Percentiles rank a stretch among this genome's conserved stretches.
phyloP scores from a whole-genome alignment of 2,113 vertebrate species.

The Origma solitaria region DNA sequence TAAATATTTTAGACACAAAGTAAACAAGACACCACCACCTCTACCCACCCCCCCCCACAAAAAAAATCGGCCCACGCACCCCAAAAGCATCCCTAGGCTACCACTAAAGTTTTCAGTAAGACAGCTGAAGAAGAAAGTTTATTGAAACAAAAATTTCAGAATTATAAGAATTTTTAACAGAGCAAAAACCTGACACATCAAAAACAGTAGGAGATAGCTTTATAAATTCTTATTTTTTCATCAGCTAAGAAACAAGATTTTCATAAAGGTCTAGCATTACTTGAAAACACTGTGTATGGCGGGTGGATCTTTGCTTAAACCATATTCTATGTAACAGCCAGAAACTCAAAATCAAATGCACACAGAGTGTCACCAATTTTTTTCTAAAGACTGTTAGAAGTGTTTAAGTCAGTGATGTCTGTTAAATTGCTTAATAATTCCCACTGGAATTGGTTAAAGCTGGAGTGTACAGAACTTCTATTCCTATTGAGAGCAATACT shows the following conservation, averaged over 20 bases:
- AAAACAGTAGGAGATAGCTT: not conserved
- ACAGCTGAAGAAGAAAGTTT: not conserved
- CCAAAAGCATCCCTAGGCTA: fast-evolving
- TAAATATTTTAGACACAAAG: not conserved
- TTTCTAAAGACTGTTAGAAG: not conserved
- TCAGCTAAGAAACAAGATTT: not conserved
- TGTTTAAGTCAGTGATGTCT: not conserved
- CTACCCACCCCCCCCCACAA: fast-evolving
- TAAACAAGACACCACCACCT: not conserved
- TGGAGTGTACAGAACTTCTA: not conserved
- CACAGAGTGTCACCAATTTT: not conserved
- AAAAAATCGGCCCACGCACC: fast-evolving
- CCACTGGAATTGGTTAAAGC: not conserved
- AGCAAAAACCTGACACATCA: not conserved
- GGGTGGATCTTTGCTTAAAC: not conserved
- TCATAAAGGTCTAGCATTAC: not conserved
- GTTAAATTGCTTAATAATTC: not conserved
- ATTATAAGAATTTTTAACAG: fast-evolving
- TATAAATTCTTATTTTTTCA: not conserved
- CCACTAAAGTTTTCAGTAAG: not conserved
- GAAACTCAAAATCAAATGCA: not conserved
- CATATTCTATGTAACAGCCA: not conserved
- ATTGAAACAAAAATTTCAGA: not conserved
- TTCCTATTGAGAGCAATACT: not conserved
- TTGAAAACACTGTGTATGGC: not conserved